Evolutionary conservation across 2,888 invertebrate genomes (phyloP).

Genomic region (Epirrita christyi): DNA sequence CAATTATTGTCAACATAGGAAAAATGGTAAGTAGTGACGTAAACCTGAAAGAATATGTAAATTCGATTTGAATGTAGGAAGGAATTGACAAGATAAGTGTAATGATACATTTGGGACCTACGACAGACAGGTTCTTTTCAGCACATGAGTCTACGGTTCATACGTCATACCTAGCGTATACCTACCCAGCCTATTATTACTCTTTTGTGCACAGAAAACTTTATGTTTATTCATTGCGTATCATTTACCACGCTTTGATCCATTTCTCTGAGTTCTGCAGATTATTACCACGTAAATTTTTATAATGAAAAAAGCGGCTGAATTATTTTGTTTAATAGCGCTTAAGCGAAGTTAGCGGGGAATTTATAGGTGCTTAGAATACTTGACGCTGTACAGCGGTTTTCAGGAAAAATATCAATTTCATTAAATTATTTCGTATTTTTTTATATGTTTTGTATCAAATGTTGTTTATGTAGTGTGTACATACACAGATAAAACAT

Average conservation of each 20-base stretch:
- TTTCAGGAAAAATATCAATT: neutral
- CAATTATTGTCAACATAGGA: too few species aligned
- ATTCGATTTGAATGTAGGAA: too few species aligned
- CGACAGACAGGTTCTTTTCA: too few species aligned
- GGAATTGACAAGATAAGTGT: too few species aligned
- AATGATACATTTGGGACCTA: too few species aligned
- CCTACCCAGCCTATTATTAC: neutral
- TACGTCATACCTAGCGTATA: too few species aligned
- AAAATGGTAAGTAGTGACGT: too few species aligned
- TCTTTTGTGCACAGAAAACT: neutral
- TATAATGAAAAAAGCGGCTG: conserved; percentile 4
- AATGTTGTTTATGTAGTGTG: neutral
- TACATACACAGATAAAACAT: too few species aligned
- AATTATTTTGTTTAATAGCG: conserved; percentile 36
- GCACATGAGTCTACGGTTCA: too few species aligned
- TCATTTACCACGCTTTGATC: conserved; percentile 5
- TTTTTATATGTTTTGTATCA: neutral
- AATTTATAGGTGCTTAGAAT: conserved; percentile 50
- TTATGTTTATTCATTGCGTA: conserved; percentile 3
- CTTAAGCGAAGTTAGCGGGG: conserved; percentile 45
- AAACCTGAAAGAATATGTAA: too few species aligned
- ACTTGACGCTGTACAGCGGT: conserved; percentile 23
- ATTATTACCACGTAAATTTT: conserved; percentile 11
- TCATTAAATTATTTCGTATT: too few species aligned
- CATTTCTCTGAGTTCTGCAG: conserved; percentile 11